A percentile compares a stretch with the other conserved stretches of the same genome.
Evolutionary conservation across 2,888 invertebrate genomes (phyloP).

Genomic region (Incurvaria masculella): DNA sequence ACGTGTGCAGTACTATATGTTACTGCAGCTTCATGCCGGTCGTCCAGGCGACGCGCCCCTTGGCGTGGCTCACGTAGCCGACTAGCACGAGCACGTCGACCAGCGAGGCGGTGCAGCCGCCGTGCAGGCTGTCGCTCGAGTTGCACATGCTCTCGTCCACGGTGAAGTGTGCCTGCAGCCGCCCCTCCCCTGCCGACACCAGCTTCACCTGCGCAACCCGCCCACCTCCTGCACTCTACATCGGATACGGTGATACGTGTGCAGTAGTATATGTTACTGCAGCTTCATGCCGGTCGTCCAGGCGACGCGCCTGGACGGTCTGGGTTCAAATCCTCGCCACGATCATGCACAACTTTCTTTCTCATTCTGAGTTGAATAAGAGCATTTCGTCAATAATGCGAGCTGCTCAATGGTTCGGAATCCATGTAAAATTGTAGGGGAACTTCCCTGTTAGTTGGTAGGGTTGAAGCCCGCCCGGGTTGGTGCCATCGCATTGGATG

Average conservation of each 20-base stretch:
- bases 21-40: background rate
- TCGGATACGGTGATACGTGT: too few relatives aligned
- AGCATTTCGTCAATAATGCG: too few relatives aligned
- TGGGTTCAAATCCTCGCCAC: too few relatives aligned
- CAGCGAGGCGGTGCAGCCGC: constrained; percentile 24
- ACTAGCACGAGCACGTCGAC: constrained; percentile 23
- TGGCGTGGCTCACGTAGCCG: constrained; percentile 18
- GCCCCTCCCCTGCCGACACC: constrained; percentile 18
- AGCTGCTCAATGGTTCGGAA: too few relatives aligned
- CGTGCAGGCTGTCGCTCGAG: constrained; percentile 22
- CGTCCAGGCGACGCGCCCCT: constrained; percentile 11
- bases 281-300: background rate
- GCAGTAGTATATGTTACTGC: too few relatives aligned
- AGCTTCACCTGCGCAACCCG: constrained; percentile 25
- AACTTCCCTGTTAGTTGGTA: too few relatives aligned
- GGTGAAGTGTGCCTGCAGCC: constrained; percentile 19
- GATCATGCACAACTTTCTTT: too few relatives aligned
- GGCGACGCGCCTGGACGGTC: background rate
- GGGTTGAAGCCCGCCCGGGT: too few relatives aligned
- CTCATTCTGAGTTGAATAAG: too few relatives aligned
- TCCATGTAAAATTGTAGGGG: too few relatives aligned
- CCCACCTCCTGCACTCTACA: too few relatives aligned
- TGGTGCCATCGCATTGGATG: too few relatives aligned
- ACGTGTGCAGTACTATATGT: background rate
- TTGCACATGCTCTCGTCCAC: constrained; percentile 27